Evolutionary conservation across 92 coral and sea anemone genomes (phyloP), one percentile per base, ranked within the genome.

Genomic region (Palythoa grandis): DNA sequence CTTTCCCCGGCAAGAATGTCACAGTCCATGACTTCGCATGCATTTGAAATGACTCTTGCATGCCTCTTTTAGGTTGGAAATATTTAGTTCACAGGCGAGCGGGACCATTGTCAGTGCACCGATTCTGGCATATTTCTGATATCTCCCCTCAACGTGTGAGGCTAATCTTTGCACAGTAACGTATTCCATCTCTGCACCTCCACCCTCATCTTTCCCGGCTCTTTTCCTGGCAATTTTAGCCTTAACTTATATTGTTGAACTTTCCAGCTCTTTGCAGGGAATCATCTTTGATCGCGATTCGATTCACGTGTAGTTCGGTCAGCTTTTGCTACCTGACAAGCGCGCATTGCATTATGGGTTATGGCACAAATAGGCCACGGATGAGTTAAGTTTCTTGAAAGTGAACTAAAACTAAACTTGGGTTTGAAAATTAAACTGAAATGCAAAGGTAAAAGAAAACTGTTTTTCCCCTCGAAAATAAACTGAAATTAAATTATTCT

Each of bases 111-210:
- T 72, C 77, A 72, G 70, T 8, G 90, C 38, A 58, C 86, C 90
- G 79, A 86, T 40, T 84, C 79, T 79, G 54, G 79, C 24, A 29
- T 29, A 29, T 29, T 29, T 29, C 35, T 1, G 35, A 1, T 29
- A 29, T 29, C 35, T 29, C 35, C 82, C 86, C 56, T 87, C 86
- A 52, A 87, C 86, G 13, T 61, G 76, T 16, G 89, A 72, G 8
- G 89, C 73, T 15, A 87, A 79, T 65, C 89, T 83, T 78, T 87
- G 90, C 13, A 87, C 65, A 35, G 90, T 87, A 66, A 87, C 76
- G 24, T 76, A 53, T 14, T 76, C 82, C 82, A 76, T 76, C 68
- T 76, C 82, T 76, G 82, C 50, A 29, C 35, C 35, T 29, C 35
- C 35, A 29, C 1, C 35, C 35, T 29, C 35, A 29, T 29, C 35